phyloP scores from a whole-genome alignment of 2,797 vertebrate species.

The Fratercula arctica region DNA sequence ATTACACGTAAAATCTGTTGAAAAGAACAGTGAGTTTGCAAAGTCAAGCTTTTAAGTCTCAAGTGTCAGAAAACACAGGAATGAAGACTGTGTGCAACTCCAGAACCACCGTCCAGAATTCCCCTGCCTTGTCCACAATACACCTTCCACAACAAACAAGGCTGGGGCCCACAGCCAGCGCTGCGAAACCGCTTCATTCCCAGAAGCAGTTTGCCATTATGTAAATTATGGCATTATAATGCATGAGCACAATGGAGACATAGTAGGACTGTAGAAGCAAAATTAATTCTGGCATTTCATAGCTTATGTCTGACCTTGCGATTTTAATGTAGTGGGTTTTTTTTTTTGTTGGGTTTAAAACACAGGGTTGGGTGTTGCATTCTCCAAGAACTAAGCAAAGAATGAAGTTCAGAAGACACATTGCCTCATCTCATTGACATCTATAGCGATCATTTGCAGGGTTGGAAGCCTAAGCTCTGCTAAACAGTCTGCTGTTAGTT shows the following conservation, averaged over 20 bases:
- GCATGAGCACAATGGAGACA: background rate
- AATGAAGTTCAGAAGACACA: background rate
- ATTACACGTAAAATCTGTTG: constrained; percentile 2
- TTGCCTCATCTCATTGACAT: background rate
- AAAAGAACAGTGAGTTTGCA: background rate
- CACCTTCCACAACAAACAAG: background rate
- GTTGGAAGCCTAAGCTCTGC: background rate
- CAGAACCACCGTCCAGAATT: background rate
- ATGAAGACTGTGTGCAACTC: background rate
- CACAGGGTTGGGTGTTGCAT: background rate
- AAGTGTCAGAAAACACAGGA: background rate
- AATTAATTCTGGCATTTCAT: constrained; percentile 23
- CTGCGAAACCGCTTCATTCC: background rate
- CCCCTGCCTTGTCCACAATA: background rate
- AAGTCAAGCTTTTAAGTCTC: background rate
- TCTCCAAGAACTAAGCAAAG: background rate
- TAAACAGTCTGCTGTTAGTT: background rate
- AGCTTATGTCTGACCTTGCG: background rate
- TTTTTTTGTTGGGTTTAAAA: background rate
- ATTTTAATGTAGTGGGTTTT: background rate
- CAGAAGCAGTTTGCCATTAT: background rate
- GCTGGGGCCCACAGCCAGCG: background rate
- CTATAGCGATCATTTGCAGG: background rate
- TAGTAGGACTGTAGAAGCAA: background rate
- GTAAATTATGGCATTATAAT: background rate